These are phyloP conservation scores for Sebastes hubbsi DNA, from an alignment of 2,797 vertebrate species.

Conservation along the genomic window DNA sequence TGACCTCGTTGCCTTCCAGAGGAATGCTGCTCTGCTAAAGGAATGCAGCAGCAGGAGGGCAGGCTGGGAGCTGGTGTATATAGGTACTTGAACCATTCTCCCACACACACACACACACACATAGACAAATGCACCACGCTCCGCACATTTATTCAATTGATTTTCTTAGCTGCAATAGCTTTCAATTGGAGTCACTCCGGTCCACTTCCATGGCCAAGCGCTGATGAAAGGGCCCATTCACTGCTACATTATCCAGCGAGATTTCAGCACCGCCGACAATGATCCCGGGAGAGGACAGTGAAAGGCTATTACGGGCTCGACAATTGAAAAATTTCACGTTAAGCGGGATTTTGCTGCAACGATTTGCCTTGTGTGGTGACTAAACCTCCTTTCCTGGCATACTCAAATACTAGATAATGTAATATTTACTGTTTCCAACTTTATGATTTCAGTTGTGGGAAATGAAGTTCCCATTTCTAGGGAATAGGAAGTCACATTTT, in stretches of 20 bases:
- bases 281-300: constrained; percentile 55
- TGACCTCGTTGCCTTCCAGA: constrained; percentile 38
- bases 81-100: constrained; percentile 31
- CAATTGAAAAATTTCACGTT: constrained; percentile 30
- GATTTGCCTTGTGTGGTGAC: neutral
- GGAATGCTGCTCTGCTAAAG: constrained; percentile 49
- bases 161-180: constrained; percentile 65
- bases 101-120: neutral
- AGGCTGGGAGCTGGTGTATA: neutral
- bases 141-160: constrained; percentile 62
- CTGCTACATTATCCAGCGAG: constrained; percentile 64
- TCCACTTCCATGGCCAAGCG: constrained; percentile 60
- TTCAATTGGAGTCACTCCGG: constrained; percentile 67
- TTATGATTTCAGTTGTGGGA: neutral
- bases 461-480: neutral
- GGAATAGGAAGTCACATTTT: neutral
- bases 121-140: constrained; percentile 8
- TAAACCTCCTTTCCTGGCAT: neutral
- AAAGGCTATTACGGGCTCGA: constrained; percentile 38
- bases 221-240: constrained; percentile 71
- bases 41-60: constrained; percentile 49
- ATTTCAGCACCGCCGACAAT: constrained; percentile 57
- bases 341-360: constrained; percentile 20
- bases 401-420: neutral
- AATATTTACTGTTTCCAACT: neutral